These are phyloP conservation scores for Drosophila tsacasi DNA, from an alignment of 1,140 invertebrate genomes.

Conservation along the genomic window DNA sequence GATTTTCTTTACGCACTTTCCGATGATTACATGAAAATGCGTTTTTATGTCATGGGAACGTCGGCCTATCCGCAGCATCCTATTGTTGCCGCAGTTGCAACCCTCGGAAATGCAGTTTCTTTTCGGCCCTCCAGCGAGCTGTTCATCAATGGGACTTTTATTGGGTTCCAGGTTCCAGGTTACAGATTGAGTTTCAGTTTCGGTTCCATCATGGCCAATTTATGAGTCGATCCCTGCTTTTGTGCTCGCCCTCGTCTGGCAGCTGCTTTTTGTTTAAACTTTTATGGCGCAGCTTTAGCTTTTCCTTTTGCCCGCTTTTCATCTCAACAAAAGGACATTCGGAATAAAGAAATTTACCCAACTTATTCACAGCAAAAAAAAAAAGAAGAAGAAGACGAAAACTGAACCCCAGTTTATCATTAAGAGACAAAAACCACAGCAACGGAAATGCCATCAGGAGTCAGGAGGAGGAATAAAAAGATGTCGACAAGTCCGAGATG, in stretches of 20 bases:
- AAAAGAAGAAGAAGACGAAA: constrained; percentile 27
- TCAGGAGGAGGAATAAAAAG: constrained; percentile 17
- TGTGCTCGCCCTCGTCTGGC: constrained; percentile 49
- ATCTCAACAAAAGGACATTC: constrained; percentile 70
- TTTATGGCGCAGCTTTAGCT: constrained; percentile 74
- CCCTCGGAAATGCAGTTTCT: constrained; percentile 54
- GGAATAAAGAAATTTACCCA: constrained; percentile 56
- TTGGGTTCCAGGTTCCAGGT: constrained; percentile 38
- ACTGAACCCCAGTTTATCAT: constrained; percentile 75
- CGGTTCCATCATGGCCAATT: constrained; percentile 74
- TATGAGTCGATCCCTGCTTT: constrained; percentile 64
- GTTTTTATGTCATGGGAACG: constrained; percentile 77
- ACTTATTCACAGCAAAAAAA: constrained; percentile 29
- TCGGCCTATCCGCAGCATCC: constrained; percentile 10
- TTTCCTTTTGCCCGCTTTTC: constrained; percentile 40
- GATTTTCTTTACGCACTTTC: constrained; percentile 61
- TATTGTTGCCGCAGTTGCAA: constrained; percentile 56
- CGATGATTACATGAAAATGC: constrained; percentile 78
- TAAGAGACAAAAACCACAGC: constrained; percentile 64
- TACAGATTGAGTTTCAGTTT: constrained; percentile 58
- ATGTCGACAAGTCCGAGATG: constrained; percentile 52
- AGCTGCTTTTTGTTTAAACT: constrained; percentile 66
- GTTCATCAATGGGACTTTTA: constrained; percentile 38
- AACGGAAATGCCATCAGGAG: constrained; percentile 57
- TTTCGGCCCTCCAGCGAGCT: constrained; percentile 11